Conservation (phyloP, 1,140 invertebrate genomes). For the Cyrtorhinus lividipennis region DNA sequence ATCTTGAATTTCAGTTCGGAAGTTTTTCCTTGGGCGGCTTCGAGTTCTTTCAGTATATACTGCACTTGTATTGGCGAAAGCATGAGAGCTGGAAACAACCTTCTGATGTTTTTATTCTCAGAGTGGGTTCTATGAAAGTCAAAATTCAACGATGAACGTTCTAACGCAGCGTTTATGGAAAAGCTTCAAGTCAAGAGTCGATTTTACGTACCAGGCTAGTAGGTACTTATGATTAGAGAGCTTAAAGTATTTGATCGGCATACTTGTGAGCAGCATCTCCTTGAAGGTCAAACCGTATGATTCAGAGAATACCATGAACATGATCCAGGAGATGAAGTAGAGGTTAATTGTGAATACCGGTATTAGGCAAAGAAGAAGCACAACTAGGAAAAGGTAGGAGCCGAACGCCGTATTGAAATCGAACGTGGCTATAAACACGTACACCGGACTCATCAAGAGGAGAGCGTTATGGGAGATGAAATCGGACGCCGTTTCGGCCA, state of each 20-base stretch:
- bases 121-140: neutral
- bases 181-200: too few species aligned
- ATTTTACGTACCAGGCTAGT: too few species aligned
- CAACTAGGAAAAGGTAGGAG: neutral
- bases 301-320: neutral
- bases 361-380: neutral
- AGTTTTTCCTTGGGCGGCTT: neutral
- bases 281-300: neutral
- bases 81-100: neutral
- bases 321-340: neutral
- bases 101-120: neutral
- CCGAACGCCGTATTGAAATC: neutral
- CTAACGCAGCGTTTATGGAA: too few species aligned
- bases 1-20: neutral
- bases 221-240: too few species aligned
- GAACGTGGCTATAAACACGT: neutral
- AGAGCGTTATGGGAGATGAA: neutral
- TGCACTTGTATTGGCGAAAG: neutral
- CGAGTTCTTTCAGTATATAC: neutral
- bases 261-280: neutral
- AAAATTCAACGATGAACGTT: too few species aligned
- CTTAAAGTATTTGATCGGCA: too few species aligned
- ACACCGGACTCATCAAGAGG: neutral
- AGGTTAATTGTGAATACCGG: neutral
- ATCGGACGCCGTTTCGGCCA: neutral